These are phyloP conservation scores for Ginglymostoma cirratum DNA, from an alignment of 2,113 vertebrate genomes.

Conservation along the genomic window DNA sequence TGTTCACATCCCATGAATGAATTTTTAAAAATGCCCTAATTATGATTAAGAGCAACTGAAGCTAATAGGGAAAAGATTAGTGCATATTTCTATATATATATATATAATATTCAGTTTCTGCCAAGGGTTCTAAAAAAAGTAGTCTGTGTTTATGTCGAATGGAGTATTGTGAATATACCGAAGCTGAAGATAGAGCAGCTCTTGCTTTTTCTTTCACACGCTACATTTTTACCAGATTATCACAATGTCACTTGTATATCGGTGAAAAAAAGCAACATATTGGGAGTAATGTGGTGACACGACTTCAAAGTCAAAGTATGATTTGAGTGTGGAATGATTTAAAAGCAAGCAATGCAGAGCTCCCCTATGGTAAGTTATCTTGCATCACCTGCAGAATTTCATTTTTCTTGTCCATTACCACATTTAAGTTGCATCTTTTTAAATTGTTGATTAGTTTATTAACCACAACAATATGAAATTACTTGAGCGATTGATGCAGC, in stretches of 20 bases:
- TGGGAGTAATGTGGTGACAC: background rate
- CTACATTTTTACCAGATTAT: no score
- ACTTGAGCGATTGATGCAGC: background rate
- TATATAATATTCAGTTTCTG: no score
- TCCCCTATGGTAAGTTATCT: background rate
- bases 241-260: background rate
- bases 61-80: no score
- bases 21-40: no score
- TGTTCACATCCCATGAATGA: no score
- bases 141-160: no score
- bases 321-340: background rate
- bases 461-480: background rate
- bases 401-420: background rate
- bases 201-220: no score
- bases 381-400: background rate
- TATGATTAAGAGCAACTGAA: no score
- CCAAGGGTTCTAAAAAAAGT: no score
- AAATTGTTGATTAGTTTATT: background rate
- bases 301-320: background rate
- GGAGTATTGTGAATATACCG: no score
- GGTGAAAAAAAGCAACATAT: background rate
- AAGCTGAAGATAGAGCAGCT: no score
- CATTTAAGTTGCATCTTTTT: background rate
- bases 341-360: background rate
- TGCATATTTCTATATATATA: no score